phyloP scores from a whole-genome alignment of 2,888 invertebrate genomes.

The Chrysopilus asiliformis region DNA sequence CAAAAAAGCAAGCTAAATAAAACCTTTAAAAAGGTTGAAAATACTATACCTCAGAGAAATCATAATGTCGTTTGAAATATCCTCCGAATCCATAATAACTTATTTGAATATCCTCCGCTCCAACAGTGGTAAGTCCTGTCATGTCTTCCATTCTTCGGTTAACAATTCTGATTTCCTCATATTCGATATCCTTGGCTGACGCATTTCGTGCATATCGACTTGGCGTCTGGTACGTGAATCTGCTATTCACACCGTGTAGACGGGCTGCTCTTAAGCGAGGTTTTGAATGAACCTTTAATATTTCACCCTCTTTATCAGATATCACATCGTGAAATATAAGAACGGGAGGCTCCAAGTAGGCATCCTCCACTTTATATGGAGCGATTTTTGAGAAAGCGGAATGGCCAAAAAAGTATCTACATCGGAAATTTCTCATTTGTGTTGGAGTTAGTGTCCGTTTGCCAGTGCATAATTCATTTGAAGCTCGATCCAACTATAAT shows the following conservation, averaged over 20 bases:
- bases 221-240: slow-evolving; percentile 46
- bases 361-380: slow-evolving; percentile 40
- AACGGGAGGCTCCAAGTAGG: slow-evolving; percentile 39
- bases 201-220: slow-evolving; percentile 49
- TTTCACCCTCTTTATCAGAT: slow-evolving; percentile 42
- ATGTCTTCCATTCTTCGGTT: slow-evolving; percentile 40
- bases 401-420: slow-evolving; percentile 28
- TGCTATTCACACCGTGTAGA: slow-evolving; percentile 73
- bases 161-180: slow-evolving; percentile 34
- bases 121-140: slow-evolving; percentile 43
- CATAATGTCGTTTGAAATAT: slow-evolving; percentile 42
- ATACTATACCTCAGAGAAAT: slow-evolving; percentile 54
- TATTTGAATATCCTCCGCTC: slow-evolving; percentile 46
- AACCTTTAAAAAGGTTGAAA: too few relatives aligned
- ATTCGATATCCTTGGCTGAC: slow-evolving; percentile 32
- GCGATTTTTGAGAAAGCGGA: slow-evolving; percentile 35
- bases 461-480: too few relatives aligned
- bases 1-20: too few relatives aligned
- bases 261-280: slow-evolving; percentile 52
- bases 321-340: slow-evolving; percentile 44
- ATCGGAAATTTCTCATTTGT: slow-evolving; percentile 27
- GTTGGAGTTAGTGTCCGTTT: slow-evolving; percentile 36
- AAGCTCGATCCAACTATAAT: too few relatives aligned
- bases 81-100: slow-evolving; percentile 38
- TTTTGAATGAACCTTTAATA: slow-evolving; percentile 38